phyloP scores from a whole-genome alignment of 64 coral and sea anemone genomes.

The Stichodactyla helianthus region DNA sequence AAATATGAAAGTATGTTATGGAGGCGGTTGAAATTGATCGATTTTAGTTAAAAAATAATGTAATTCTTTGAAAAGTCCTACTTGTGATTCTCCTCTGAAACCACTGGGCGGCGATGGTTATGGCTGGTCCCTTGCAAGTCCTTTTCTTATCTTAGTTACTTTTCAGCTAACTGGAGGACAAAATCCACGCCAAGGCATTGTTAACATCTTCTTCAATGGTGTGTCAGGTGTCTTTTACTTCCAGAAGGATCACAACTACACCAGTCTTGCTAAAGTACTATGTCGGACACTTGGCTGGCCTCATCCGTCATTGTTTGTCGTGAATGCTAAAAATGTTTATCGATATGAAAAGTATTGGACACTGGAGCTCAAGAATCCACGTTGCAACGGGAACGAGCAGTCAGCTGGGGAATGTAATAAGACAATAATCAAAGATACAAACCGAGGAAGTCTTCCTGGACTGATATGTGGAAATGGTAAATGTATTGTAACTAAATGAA shows the following conservation, averaged over 20 bases:
- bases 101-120: no score
- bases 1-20: no score
- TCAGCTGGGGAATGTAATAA: neutral
- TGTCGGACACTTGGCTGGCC: neutral
- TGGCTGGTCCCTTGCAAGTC: neutral
- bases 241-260: neutral
- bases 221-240: neutral
- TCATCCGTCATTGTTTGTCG: neutral
- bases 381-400: neutral
- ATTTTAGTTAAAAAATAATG: no score
- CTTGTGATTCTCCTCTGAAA: no score
- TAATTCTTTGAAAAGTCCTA: no score
- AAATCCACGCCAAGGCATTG: neutral
- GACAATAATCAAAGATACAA: neutral
- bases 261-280: neutral
- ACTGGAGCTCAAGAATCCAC: neutral
- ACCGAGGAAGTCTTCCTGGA: neutral
- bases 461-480: neutral
- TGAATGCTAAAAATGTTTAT: neutral
- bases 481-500: no score
- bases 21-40: no score
- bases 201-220: neutral
- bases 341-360: neutral
- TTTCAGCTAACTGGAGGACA: neutral
- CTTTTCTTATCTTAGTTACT: neutral